Conservation (phyloP, 2,113 vertebrate genomes). For the Elephas maximus region DNA sequence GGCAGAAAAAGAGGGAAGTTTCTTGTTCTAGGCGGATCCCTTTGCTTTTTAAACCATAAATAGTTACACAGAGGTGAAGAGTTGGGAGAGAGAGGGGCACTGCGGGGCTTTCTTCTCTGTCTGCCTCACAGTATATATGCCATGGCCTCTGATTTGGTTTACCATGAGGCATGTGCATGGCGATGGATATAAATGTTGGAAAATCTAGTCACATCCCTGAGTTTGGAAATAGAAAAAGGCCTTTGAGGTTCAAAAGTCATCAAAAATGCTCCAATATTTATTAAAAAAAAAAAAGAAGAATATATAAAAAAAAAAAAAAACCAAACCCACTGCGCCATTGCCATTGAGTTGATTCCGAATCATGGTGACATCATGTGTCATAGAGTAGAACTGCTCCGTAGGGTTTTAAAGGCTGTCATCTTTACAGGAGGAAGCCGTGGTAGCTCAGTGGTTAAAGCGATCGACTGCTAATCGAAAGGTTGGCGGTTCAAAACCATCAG, state of each 20-base stretch:
- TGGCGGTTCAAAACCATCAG: no score
- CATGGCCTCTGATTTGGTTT: neutral
- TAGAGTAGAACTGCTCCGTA: neutral
- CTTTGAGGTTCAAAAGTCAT: neutral
- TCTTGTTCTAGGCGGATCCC: conserved; percentile 79
- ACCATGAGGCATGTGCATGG: neutral
- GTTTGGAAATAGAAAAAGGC: neutral
- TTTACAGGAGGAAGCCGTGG: neutral
- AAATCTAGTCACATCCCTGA: neutral
- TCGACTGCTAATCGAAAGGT: no score
- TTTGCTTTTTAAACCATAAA: conserved; percentile 73
- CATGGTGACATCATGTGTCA: neutral
- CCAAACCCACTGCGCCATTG: neutral
- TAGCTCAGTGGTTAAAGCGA: no score
- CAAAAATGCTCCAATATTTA: neutral
- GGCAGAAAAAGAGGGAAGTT: conserved; percentile 80
- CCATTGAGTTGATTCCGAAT: neutral
- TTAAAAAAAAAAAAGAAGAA: neutral
- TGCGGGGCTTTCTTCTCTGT: neutral
- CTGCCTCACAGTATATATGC: neutral
- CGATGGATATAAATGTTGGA: neutral
- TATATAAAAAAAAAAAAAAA: neutral
- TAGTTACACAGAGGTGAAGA: conserved; percentile 72
- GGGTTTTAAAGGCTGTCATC: neutral
- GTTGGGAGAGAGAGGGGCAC: neutral